Base-by-base conservation (phyloP, 2,797 vertebrate genomes). In the Silurus aristotelis region DNA sequence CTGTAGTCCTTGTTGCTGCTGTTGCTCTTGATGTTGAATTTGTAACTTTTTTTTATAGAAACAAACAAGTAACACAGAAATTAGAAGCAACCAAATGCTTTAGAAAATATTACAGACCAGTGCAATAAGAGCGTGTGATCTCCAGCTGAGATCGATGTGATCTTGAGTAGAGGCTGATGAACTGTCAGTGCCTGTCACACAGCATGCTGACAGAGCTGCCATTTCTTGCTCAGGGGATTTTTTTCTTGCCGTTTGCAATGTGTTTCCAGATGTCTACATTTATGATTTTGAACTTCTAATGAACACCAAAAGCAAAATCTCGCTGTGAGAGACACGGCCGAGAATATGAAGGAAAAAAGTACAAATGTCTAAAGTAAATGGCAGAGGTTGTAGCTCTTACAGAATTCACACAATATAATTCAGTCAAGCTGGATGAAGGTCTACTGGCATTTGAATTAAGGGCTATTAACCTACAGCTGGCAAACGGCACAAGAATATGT, bases 361-460 rank as follows among this genome's bases (percentile, higher is more conserved):
- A 48, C 19, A 79, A 79, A 7, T 48, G 38, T 81, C 63, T 7
- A 81, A 80, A 52, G 10, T 67, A 80, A 68, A 81, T 67, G 43
- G 5, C 25, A 67, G 78, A 52, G 55, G 38, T 27, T 52, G 46
- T 68, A 55, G 79, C 15, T 52, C 43, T 67, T 27, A 79, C 31
- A 64, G 38, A 46, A 63, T 48, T 63, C 58, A 46, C 77, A 63
- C 22, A 56, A 68, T 67, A 55, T 80, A 20, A 66, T 67, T 67
- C 17, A 52, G 15, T 82, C 72, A 61, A 20, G n/a, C 63, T 73
- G 72, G 80, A 66, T 82, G 31, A 17, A 77, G 63, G 31, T 22
- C 46, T 12, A n/a, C 56, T 76, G 55, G 38, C 55, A 86, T 86
- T 81, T 77, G 19, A 77, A 77, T 77, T 8, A 56, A n/a, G 60